A percentile compares a stretch with the other conserved stretches of the same genome.
Evolutionary conservation across 2,797 vertebrate species (phyloP).

Genomic region (Dromococcyx pavoninus): DNA sequence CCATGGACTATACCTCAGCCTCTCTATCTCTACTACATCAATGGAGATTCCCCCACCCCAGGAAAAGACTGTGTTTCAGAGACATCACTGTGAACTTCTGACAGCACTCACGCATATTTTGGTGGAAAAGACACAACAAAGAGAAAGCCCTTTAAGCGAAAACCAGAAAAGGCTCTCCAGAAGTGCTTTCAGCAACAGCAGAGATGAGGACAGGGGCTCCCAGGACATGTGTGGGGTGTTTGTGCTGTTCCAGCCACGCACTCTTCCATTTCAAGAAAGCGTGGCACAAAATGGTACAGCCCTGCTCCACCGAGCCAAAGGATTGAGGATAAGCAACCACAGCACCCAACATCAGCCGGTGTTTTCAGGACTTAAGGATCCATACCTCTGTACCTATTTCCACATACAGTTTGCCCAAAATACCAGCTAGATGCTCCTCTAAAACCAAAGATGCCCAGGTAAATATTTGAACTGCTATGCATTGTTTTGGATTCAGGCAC

Average conservation of each 20-base stretch:
- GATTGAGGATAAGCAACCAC: fast-evolving
- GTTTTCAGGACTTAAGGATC: neutral
- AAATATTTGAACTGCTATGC: neutral
- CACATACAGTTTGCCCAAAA: neutral
- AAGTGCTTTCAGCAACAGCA: neutral
- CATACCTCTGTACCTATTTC: neutral
- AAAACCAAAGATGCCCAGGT: neutral
- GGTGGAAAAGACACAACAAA: neutral
- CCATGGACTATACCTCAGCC: neutral
- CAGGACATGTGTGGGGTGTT: fast-evolving
- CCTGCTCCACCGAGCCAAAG: fast-evolving
- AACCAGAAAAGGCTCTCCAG: neutral
- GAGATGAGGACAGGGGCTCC: fast-evolving
- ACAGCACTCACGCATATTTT: neutral
- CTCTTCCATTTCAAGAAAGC: neutral
- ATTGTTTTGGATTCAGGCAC: neutral
- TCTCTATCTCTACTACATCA: neutral
- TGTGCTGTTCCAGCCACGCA: fast-evolving
- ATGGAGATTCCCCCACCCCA: neutral
- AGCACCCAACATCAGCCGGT: neutral
- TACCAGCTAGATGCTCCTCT: neutral
- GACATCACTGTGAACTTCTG: neutral
- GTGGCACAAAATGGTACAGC: fast-evolving
- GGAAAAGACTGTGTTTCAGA: neutral
- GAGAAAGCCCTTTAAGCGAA: neutral